Evolutionary conservation across 2,113 vertebrate species (phyloP).

Genomic region (Butorides virescens): DNA sequence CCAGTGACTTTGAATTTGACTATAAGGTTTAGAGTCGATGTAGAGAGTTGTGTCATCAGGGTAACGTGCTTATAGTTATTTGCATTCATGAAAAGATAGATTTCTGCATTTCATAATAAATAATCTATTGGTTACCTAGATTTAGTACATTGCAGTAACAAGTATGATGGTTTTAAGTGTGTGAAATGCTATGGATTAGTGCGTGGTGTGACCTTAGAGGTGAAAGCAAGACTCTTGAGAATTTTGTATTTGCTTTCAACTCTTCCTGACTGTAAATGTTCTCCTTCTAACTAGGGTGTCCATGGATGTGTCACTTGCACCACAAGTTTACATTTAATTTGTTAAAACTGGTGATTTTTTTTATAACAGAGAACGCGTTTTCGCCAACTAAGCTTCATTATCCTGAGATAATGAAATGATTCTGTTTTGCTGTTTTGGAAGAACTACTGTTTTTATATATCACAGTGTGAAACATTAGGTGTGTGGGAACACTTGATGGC

Average conservation of each 20-base stretch:
- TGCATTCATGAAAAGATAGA: neutral
- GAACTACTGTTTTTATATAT: neutral
- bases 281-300: neutral
- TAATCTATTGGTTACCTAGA: neutral
- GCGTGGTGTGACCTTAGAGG: neutral
- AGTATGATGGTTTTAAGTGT: neutral
- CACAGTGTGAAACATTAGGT: neutral
- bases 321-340: neutral
- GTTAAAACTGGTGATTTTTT: neutral
- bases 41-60: neutral
- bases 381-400: neutral
- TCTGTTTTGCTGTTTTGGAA: neutral
- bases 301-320: neutral
- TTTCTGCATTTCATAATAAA: neutral
- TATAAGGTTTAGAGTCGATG: neutral
- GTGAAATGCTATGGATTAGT: neutral
- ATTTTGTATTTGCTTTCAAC: neutral
- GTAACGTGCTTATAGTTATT: neutral
- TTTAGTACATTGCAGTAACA: neutral
- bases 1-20: neutral
- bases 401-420: neutral
- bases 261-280: neutral
- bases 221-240: neutral
- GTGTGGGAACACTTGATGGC: neutral
- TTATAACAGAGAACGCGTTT: neutral